Evolutionary conservation across 2,797 vertebrate species (phyloP), one percentile per base, ranked within the genome.

Genomic region (Artibeus lituratus): DNA sequence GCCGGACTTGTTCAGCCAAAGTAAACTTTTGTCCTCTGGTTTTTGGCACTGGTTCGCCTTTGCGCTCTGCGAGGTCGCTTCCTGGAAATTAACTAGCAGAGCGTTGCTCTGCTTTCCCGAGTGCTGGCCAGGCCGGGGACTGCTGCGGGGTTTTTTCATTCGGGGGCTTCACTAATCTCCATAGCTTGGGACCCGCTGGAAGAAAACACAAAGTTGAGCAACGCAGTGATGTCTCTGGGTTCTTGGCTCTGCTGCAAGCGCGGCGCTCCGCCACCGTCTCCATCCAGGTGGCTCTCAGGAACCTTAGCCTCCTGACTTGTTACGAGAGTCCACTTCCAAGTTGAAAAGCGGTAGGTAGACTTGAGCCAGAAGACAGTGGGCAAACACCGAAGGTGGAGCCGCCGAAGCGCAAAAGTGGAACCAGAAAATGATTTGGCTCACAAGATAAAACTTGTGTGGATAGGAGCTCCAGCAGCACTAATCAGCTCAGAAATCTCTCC

Each of bases 1-100:
- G 39, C 62, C 9, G 80, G 18, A 87, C 69, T 80, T 69, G 15
- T 12, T 93, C 70, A 0, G 2, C 18, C 62, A 96, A 95, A 95
- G 93, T 90, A 93, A 97, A 96, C 89, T 97, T 97, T 89, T 73
- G 62, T 12, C 21, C 26, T 16, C 29, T 11, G 21, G 2, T 55
- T 51, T 70, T 44, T 2, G 9, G 44, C 21, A 9, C 1, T 1
- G 22, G 3, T 26, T 94, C 16, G 10, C 39, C 16, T 80, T 55
- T 24, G 16, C 83, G 37, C 22, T 76, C 24, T 5, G 16, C 14
- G 14, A 35, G 26, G 22, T 53, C 22, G 15, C 76, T 59, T 39
- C 35, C 42, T 37, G 62, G 12, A 14, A 18, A 24, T 67, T 26
- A 49, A 22, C n/a, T 29, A 16, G 7, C 47, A 26, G 73, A 80